Evolutionary conservation across 2,888 invertebrate genomes (phyloP), one percentile per base, ranked within the genome.

Genomic region (Halocaridina rubra): DNA sequence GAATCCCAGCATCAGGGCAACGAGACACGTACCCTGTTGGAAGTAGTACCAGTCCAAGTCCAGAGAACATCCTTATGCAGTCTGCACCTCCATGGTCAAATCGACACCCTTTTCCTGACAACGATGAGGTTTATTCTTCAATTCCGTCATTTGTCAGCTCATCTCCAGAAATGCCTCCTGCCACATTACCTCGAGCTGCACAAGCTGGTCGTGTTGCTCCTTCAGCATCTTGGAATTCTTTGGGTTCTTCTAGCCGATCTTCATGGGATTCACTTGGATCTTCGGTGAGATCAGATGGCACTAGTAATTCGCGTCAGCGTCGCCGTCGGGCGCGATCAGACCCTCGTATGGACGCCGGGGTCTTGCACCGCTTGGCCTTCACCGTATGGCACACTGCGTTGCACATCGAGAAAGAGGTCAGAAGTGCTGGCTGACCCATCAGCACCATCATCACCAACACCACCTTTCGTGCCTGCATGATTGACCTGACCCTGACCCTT

Each of bases 381-480:
- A 94, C 95, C 33, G 92, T 95, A 86, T 95, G 95, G 94, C 94
- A 94, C 89, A 94, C 94, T 80, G 94, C 94, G 64, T 93, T 95
- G 90, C 93, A 94, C 90, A 92, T 95, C 88, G 94, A 95, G 90
- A 91, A 92, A 91, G 93, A 89, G 91, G 86, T 86, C 80, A 81
- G 80, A 72, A 81, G 80, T 72, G 74, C 74, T 74, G 74, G 80
- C 80, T 81, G 80, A 81, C 59, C 80, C 74, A 59, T 46, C 74
- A 72, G 33, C 81, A 71, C 71, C 69, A 53, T 19, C 3, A 53
- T 19, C 53, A 53, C 53, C 74, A 72, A 33, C 81, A 71, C 57
- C 69, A 82, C 81, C 75, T 67, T 81, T 72, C 74, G 80, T 81
- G 80, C 74, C 64, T 72, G 80, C 80, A 81, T 81, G 53, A 53